Conservation (phyloP, 2,888 invertebrate species). For the Homarus gammarus region DNA sequence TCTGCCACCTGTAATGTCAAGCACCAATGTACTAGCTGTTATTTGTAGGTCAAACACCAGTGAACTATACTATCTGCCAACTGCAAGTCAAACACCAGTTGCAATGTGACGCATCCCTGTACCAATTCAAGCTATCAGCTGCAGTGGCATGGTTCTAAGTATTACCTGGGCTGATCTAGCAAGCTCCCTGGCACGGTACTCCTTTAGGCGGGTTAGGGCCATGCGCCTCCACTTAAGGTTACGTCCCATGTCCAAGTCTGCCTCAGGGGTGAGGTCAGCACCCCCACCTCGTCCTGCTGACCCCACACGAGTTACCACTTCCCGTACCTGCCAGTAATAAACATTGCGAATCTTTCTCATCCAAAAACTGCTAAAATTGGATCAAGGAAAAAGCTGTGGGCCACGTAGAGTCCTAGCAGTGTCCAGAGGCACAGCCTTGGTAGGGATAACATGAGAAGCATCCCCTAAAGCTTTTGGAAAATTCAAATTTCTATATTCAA, state of each 20-base stretch:
- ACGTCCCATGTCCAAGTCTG: conserved; percentile 42
- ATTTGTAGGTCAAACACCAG: neutral
- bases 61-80: too few relatives aligned
- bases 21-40: neutral
- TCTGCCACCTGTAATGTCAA: neutral
- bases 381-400: too few relatives aligned
- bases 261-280: conserved; percentile 36
- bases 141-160: neutral
- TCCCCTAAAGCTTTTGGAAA: neutral
- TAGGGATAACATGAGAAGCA: too few relatives aligned
- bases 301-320: conserved; percentile 39
- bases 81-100: too few relatives aligned
- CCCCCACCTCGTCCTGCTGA: conserved; percentile 33
- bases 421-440: too few relatives aligned
- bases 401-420: too few relatives aligned
- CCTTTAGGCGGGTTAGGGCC: conserved; percentile 44
- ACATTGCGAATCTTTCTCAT: too few relatives aligned
- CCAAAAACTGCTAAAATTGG: too few relatives aligned
- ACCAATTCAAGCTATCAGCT: neutral
- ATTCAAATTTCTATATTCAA: too few relatives aligned
- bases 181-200: conserved; percentile 29
- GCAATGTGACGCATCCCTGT: neutral
- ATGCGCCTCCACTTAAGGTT: conserved; percentile 41
- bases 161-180: conserved; percentile 39
- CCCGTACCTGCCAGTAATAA: conserved; percentile 47